These are phyloP conservation scores for Gobius niger DNA, from an alignment of 2,113 vertebrate genomes.

Conservation along the genomic window DNA sequence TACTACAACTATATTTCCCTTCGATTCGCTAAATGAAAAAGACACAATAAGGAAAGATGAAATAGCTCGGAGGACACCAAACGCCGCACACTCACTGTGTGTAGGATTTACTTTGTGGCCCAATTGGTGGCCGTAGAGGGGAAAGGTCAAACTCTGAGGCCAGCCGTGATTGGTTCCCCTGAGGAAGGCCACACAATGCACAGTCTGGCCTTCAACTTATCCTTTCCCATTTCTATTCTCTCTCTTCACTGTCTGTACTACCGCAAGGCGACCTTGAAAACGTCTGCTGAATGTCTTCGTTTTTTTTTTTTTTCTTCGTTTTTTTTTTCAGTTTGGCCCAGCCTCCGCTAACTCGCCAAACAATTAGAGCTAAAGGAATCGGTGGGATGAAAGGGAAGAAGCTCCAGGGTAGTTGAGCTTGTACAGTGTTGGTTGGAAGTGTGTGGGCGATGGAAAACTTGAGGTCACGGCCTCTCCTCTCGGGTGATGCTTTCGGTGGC, in stretches of 20 bases:
- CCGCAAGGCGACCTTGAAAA: constrained; percentile 59
- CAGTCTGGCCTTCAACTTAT: constrained; percentile 53
- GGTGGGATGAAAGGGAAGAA: constrained; percentile 45
- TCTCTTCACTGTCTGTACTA: constrained; percentile 14
- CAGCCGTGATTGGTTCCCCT: constrained; percentile 64
- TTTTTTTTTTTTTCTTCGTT: constrained; percentile 1
- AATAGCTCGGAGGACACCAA: constrained; percentile 8
- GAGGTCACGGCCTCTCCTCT: constrained; percentile 51
- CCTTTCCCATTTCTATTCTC: constrained; percentile 34
- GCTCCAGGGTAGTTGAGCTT: constrained; percentile 33
- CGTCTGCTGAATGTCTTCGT: constrained; percentile 38
- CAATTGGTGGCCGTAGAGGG: constrained; percentile 47
- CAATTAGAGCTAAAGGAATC: constrained; percentile 47
- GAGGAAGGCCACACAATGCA: constrained; percentile 55
- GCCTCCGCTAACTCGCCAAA: constrained; percentile 40
- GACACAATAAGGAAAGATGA: constrained; percentile 50
- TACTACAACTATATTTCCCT: not conserved
- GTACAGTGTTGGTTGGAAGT: constrained; percentile 18
- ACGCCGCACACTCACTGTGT: constrained; percentile 14
- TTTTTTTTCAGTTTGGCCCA: constrained; percentile 19
- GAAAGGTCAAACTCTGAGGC: constrained; percentile 65
- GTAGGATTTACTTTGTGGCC: constrained; percentile 40
- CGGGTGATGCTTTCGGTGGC: constrained; percentile 42
- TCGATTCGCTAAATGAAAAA: constrained; percentile 29
- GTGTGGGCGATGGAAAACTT: constrained; percentile 48